Evolutionary conservation across 2,797 vertebrate species (phyloP), one percentile per base, ranked within the genome.

Genomic region (Enteromius paludinosus): DNA sequence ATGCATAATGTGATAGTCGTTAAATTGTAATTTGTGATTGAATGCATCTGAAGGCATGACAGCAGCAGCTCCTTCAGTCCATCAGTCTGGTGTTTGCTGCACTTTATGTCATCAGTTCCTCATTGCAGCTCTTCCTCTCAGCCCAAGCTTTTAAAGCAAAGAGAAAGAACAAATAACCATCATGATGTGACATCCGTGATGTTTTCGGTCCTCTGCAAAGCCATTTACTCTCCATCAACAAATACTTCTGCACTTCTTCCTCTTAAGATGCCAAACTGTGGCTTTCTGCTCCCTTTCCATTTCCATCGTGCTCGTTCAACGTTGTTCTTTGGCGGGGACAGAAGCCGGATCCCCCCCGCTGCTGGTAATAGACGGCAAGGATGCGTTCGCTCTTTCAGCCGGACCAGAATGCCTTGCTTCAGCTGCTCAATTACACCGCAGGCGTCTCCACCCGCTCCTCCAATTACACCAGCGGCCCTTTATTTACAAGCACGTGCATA

Each of bases 341-440:
- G 78, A 69, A 45, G 69, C 49, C 78, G 84, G 85, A 88, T 91
- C 92, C 94, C 93, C 93, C 93, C 94, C 62, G 92, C 92, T 90
- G 88, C 89, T 89, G 88, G 88, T 93, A 94, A 94, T 95, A 90
- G 90, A 90, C 90, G 89, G 87, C 89, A 89, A 90, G 84, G 76
- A 75, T 89, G 86, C 88, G 90, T 56, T 78, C 90, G 90, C 89
- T 90, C 92, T 93, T 94, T 93, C 92, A 93, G 91, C 89, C 84
- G 84, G 61, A 86, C 90, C 75, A 89, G 62, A 83, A 89, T 86
- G 89, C 90, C 88, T 78, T 86, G 89, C 89, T 85, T 87, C 90
- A 87, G 86, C 90, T 74, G 86, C 90, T 93, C 93, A 94, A 94
- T 95, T 95, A 94, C 93, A 90, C 92, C 87, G 89, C 94, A 91